Evolutionary conservation across 1,140 invertebrate species (phyloP), one percentile per base, ranked within the genome.

Genomic region (Calycopis cecrops): DNA sequence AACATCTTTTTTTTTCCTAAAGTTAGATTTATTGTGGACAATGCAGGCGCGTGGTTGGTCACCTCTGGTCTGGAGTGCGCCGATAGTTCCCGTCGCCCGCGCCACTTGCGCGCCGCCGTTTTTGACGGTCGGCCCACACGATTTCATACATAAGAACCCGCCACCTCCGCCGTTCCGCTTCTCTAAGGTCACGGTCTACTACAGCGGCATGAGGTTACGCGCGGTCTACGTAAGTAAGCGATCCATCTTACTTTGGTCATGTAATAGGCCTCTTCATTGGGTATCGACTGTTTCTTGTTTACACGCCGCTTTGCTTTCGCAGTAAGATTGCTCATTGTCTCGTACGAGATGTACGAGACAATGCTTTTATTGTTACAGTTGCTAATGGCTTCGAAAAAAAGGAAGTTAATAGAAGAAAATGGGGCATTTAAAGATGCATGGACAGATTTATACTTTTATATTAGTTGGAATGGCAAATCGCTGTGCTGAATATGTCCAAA

Each of bases 401-500:
- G 52, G 52, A 59, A 59, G 35, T 35, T 67, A 48, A 28, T 50
- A 52, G 59, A 64, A 64, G 58, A 67, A 67, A 67, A 60, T 59
- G 57, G 62, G 52, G 56, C 64, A 37, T 67, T 65, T 59, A 65
- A 65, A 59, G 62, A 65, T 52, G 58, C 56, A 64, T 67, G 62
- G 62, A 67, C 55, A 67, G 63, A 62, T 59, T 65, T 59, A 61
- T 65, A 64, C 42, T 61, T 61, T 69, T 63, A 59, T 59, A 55
- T 59, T 48, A 48, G 58, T 49, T 58, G 17, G 28, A 62, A 62
- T 58, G 60, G 52, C 50, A 62, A 57, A 61, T 55, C 60, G 55
- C 38, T 57, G 53, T 73, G 69, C 64, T 68, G 72, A 49, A 70
- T 71, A 56, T 73, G 65, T 54, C 64, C 65, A 62, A 73, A 69